Conservation (phyloP, 2,797 vertebrate genomes). For the Rhabdophis nuchalis region DNA sequence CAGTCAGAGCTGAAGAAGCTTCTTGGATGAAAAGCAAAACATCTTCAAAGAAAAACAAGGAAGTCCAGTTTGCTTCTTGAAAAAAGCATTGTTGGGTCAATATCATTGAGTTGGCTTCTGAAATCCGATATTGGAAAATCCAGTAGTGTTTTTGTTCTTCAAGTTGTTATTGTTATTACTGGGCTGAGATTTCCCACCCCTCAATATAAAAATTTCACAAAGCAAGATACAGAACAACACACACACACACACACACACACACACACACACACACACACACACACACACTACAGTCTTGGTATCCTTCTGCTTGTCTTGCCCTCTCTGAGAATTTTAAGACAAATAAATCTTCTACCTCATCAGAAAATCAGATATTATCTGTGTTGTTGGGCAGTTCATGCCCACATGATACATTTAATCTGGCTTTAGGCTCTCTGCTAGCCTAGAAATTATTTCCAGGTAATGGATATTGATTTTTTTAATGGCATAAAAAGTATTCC, state of each 20-base stretch:
- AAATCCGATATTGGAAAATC: not conserved
- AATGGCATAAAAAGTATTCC: not conserved
- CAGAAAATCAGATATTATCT: not conserved
- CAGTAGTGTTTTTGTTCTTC: not conserved
- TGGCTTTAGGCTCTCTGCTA: not conserved
- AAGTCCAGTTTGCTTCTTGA: too few species aligned
- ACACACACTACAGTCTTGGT: accelerated
- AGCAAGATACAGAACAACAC: not conserved
- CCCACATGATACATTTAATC: not conserved
- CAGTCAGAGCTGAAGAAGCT: too few species aligned
- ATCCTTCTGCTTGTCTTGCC: not conserved
- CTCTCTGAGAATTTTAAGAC: not conserved
- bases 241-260: not conserved
- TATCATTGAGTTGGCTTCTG: too few species aligned
- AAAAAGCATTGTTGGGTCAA: too few species aligned
- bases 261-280: too few species aligned
- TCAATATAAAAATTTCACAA: not conserved
- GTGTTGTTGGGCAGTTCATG: not conserved
- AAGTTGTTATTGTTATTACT: not conserved
- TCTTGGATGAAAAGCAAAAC: too few species aligned
- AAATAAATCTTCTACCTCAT: not conserved
- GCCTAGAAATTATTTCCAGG: not conserved
- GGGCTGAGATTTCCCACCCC: not conserved
- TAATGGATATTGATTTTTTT: not conserved
- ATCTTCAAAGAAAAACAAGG: too few species aligned